Base-by-base conservation (phyloP, 2,113 vertebrate genomes). In the Limanda limanda region DNA sequence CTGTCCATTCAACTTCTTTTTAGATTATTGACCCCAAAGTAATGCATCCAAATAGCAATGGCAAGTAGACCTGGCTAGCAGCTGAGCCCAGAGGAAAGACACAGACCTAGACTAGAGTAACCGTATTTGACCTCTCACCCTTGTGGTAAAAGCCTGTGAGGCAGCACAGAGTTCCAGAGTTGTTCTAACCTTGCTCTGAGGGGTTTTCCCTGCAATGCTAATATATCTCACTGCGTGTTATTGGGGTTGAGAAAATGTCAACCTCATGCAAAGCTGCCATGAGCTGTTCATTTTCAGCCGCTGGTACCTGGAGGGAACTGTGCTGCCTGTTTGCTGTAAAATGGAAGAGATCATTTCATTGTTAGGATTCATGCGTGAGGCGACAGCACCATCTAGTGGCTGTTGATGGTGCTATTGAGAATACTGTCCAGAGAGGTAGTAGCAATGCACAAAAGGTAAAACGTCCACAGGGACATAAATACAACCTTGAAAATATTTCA, bases 121-220 rank as follows among this genome's bases (percentile, higher is more conserved):
- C 85, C 77, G 47, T 66, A 82, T 85, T 91, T 92, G 92, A 91
- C 89, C 90, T 87, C 89, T 91, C 89, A 86, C 81, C 86, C 87
- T 77, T 25, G 74, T 67, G 74, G 79, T 81, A 57, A 74, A 78
- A 79, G 84, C 86, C 90, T 90, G 77, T 5, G 2, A 90, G 91
- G 85, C 82, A 79, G 78, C 78, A 31, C 81, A 72, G 84, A 88
- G 85, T 83, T 90, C 87, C 78, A 66, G 42, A 82, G 74, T 42
- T 74, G 64, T 72, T 24, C 89, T 93, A 91, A 93, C 91, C 92
- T 93, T 93, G 91, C 90, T 92, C 81, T 74, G 69, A 91, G 91
- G 82, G 77, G 12, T 69, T 88, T 69, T 89, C 78, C 20, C 80
- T 70, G 58, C 68, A 85, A 85, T 71, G 86, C 76, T 90, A 89